Evolutionary conservation across 2,113 vertebrate species (phyloP).

Genomic region (Mandrillus leucophaeus): DNA sequence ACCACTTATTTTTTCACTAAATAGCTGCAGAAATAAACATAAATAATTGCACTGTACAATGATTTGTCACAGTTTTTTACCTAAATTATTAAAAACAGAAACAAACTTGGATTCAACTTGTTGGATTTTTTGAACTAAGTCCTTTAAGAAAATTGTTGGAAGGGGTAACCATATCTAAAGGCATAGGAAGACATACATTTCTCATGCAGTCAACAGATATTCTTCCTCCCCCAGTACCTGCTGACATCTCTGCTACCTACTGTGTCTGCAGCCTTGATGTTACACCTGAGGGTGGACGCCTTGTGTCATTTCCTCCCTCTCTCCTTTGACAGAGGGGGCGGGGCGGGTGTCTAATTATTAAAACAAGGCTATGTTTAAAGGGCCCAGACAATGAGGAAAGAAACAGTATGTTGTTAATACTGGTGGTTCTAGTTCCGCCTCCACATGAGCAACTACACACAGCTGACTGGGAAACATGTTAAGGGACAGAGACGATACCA

Average conservation of each 20-base stretch:
- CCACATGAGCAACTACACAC: background rate
- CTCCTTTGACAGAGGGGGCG: background rate
- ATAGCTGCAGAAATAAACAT: constrained; percentile 85
- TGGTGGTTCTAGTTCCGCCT: background rate
- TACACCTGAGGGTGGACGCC: background rate
- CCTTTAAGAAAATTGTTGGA: background rate
- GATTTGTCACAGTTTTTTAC: background rate
- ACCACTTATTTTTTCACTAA: constrained; percentile 97
- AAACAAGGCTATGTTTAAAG: background rate
- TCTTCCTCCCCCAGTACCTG: background rate
- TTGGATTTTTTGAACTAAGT: background rate
- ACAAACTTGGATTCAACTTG: background rate
- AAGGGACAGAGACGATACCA: too few relatives aligned
- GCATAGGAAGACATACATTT: background rate
- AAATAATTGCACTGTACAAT: background rate
- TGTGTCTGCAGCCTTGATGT: too few relatives aligned
- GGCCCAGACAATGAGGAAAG: background rate
- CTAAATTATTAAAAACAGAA: background rate
- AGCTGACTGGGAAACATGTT: background rate
- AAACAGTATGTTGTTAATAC: background rate
- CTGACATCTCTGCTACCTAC: background rate
- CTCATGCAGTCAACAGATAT: background rate
- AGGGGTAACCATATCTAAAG: background rate
- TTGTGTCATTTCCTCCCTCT: background rate
- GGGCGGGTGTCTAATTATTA: background rate